Base-by-base conservation (phyloP, 2,888 invertebrate species). In the Entomobrya multifasciata region DNA sequence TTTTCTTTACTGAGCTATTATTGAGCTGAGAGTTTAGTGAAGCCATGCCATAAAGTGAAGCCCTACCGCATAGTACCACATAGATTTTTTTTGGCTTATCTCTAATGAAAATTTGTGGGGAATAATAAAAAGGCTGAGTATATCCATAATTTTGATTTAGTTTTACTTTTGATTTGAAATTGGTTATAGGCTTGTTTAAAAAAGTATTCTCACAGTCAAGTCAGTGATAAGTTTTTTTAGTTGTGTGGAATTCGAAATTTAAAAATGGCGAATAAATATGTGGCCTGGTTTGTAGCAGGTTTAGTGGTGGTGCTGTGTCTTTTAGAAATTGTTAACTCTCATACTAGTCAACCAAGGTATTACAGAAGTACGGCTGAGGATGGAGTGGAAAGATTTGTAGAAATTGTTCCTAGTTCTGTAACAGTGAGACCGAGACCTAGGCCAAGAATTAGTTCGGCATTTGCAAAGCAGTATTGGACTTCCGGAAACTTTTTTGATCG, bases 401-500 rank as follows among this genome's bases (percentile, higher is more conserved):
- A 86, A 76, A 55, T 86, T 76, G 55, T 80, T 44, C 86, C 86
- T 10, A 86, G 86, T 47, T 72, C 87, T 22, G 82, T 79, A 4
- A 79, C 84, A n/a, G 80, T 86, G 15, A 82, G 82, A 82, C 88
- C 88, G 2, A 77, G 88, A 62, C 77, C 65, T 10, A 81, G 88
- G 57, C 86, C 82, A 30, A 82, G 57, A 47, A 88, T 88, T 4
- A 77, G 86, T 17, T 86, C 86, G 0, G 79, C 52, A 5, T 86
- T 88, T 74, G 88, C 88, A 4, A 88, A 88, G 36, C 77, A 82
- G 20, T 88, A 88, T 57, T 89, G 89, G 89, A 86, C 84, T 27
- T 84, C 87, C n/a, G 89, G 89, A 36, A 87, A 86, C 57, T 87
- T 86, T 57, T 89, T 87, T 49, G 84, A 80, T 25, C 44, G 84